Percentiles rank a stretch among this genome's conserved stretches.
These are phyloP conservation scores for Aleiodes leptofemur DNA, from an alignment of 2,888 invertebrate species.

Conservation along the genomic window DNA sequence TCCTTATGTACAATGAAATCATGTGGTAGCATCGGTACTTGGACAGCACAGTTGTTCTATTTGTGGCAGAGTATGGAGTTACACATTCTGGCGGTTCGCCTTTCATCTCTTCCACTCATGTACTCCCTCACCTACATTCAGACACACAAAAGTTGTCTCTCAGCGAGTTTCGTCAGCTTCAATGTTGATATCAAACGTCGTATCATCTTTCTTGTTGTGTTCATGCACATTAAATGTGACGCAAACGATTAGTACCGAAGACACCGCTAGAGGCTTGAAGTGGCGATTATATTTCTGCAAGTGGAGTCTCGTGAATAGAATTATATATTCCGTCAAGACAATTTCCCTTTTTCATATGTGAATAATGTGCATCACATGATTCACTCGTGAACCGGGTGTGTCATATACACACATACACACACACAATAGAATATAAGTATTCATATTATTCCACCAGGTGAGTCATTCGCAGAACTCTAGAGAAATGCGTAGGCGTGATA, in stretches of 20 bases:
- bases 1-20: background rate
- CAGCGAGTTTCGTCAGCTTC: constrained; percentile 18
- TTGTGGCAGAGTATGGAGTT: constrained; percentile 26
- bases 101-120: background rate
- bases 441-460: constrained; percentile 44
- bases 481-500: constrained; percentile 46
- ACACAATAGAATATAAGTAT: too few relatives aligned
- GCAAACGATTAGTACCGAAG: too few relatives aligned
- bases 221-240: too few relatives aligned
- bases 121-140: background rate
- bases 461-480: constrained; percentile 54
- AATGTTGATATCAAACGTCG: constrained; percentile 4
- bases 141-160: constrained; percentile 27
- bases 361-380: too few relatives aligned
- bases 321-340: too few relatives aligned
- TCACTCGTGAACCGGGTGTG: too few relatives aligned
- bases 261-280: too few relatives aligned
- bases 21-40: too few relatives aligned
- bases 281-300: too few relatives aligned
- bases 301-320: too few relatives aligned
- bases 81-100: constrained; percentile 24
- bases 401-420: too few relatives aligned
- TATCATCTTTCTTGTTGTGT: background rate
- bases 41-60: background rate
- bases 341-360: too few relatives aligned